These are phyloP conservation scores for Drosophila nasuta DNA, from an alignment of 1,140 invertebrate genomes.

Conservation along the genomic window DNA sequence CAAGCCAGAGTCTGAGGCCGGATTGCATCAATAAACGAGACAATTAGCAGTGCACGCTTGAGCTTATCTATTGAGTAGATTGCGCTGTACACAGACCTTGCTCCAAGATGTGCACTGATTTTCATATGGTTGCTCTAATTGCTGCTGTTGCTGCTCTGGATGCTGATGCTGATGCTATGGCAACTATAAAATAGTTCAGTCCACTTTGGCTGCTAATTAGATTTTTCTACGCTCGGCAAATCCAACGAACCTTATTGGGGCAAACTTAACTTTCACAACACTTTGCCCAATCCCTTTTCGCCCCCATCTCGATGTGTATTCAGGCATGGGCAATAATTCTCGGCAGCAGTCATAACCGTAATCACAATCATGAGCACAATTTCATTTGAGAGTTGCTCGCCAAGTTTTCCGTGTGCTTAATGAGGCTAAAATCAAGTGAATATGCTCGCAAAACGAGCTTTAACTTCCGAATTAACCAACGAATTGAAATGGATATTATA, in stretches of 20 bases:
- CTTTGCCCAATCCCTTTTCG: background rate
- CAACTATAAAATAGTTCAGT: background rate
- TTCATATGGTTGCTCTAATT: conserved; percentile 36
- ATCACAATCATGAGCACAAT: conserved; percentile 81
- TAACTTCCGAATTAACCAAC: too few relatives aligned
- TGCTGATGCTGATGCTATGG: conserved; percentile 21
- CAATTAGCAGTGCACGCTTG: conserved; percentile 35
- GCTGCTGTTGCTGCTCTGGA: too few relatives aligned
- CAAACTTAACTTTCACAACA: conserved; percentile 24
- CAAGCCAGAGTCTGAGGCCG: conserved; percentile 1
- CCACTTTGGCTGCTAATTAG: conserved; percentile 58
- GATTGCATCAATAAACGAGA: conserved; percentile 45
- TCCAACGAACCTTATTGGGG: conserved; percentile 64
- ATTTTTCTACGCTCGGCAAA: conserved; percentile 43
- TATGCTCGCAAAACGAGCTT: conserved; percentile 9
- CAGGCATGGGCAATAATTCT: conserved; percentile 42
- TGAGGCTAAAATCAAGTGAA: conserved; percentile 67
- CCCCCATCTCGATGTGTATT: background rate
- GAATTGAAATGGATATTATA: too few relatives aligned
- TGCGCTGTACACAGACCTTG: conserved; percentile 14
- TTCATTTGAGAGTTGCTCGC: conserved; percentile 67
- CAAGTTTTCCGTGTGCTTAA: conserved; percentile 69
- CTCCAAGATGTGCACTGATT: conserved; percentile 16
- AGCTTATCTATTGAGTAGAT: conserved; percentile 24
- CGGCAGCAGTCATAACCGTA: conserved; percentile 72